A percentile compares a stretch with the other conserved stretches of the same genome.
These are phyloP conservation scores for Heteromyza rotundicornis DNA, from an alignment of 2,888 invertebrate species.

Conservation along the genomic window DNA sequence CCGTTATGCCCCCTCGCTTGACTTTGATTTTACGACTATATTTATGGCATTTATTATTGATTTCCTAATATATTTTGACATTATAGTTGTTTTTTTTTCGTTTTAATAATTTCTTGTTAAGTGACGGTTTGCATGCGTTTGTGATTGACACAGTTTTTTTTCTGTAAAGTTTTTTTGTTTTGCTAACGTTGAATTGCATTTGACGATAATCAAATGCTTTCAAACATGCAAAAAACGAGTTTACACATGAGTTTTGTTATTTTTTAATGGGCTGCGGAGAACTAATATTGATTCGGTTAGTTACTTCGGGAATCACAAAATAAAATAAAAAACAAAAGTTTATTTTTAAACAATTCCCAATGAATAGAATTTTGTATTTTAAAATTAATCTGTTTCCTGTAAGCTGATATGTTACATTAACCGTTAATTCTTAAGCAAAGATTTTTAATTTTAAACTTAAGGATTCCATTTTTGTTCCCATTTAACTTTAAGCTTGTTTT, in stretches of 20 bases:
- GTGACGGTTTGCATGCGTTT: slow-evolving; percentile 19
- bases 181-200: neutral
- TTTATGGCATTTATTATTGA: neutral
- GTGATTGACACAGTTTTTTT: neutral
- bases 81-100: neutral
- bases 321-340: too few relatives aligned
- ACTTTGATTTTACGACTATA: neutral
- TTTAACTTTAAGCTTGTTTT: neutral
- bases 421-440: too few relatives aligned
- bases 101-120: slow-evolving; percentile 8
- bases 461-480: neutral
- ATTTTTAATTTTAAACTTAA: too few relatives aligned
- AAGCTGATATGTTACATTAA: too few relatives aligned
- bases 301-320: neutral
- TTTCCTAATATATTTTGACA: neutral
- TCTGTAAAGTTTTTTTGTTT: neutral
- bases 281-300: neutral
- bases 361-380: too few relatives aligned
- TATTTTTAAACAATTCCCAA: too few relatives aligned
- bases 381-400: too few relatives aligned
- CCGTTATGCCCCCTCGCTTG: neutral
- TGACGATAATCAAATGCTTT: neutral
- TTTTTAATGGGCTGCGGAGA: too few relatives aligned
- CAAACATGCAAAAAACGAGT: neutral
- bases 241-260: neutral